Percentiles rank a stretch among this genome's conserved stretches.
These are phyloP conservation scores for Cheirogaleus major DNA, from an alignment of 2,797 vertebrate genomes.

Conservation along the genomic window DNA sequence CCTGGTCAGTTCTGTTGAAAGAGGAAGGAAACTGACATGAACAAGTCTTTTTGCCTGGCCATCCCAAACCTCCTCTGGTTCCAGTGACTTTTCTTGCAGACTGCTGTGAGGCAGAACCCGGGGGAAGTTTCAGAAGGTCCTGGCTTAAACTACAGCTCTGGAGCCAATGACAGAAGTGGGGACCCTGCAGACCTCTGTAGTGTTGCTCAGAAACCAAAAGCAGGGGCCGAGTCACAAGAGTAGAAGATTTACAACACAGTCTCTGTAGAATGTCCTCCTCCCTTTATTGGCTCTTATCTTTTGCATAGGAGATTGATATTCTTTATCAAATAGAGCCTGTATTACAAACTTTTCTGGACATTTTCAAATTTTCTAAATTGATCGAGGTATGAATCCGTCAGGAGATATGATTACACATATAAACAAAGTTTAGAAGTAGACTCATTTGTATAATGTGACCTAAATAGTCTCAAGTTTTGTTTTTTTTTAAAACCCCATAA, in stretches of 20 bases:
- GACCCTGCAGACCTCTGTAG: neutral
- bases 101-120: neutral
- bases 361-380: neutral
- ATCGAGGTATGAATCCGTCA: neutral
- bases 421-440: neutral
- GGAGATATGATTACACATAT: neutral
- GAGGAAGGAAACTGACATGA: neutral
- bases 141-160: neutral
- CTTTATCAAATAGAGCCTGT: neutral
- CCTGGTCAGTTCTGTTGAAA: neutral
- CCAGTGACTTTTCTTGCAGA: neutral
- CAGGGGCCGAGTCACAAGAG: neutral
- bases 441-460: neutral
- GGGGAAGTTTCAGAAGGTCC: neutral
- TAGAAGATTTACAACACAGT: neutral
- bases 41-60: neutral
- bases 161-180: neutral
- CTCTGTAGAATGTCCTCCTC: neutral
- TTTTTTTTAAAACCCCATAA: neutral
- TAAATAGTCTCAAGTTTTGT: neutral
- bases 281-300: neutral
- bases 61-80: neutral
- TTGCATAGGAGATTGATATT: neutral
- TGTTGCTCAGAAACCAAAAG: neutral
- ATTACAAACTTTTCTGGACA: neutral